Conservation (phyloP, 2,888 invertebrate species). For the Rhaphigaster nebulosa region DNA sequence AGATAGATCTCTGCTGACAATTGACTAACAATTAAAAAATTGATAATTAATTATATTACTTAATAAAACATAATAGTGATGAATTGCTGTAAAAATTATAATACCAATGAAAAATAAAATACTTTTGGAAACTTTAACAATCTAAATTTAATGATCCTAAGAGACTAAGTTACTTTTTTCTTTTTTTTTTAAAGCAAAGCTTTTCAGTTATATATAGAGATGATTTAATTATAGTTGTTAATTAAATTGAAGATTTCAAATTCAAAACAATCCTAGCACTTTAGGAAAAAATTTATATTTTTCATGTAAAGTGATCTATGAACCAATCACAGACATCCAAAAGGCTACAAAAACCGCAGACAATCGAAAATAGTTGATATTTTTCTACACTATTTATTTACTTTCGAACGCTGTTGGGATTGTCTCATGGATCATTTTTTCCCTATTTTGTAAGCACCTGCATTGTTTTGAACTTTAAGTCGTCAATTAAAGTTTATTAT, state of each 20-base stretch:
- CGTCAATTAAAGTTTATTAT: background rate
- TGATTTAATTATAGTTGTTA: background rate
- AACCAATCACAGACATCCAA: background rate
- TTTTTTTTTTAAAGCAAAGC: background rate
- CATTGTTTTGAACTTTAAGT: background rate
- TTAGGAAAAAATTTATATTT: background rate
- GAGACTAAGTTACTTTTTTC: conserved; percentile 29
- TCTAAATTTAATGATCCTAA: background rate
- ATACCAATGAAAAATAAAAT: background rate
- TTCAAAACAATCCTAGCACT: background rate
- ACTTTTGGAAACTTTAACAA: background rate
- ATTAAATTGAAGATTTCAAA: background rate
- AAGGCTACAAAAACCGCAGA: background rate
- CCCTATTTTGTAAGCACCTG: background rate
- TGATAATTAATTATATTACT: background rate
- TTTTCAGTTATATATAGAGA: background rate
- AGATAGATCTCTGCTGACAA: background rate
- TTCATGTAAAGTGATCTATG: background rate
- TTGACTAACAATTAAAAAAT: background rate
- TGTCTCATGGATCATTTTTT: background rate
- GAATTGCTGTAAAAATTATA: background rate
- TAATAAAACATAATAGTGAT: background rate
- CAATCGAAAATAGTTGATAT: background rate
- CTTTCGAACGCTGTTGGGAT: background rate
- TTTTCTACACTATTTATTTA: background rate